These are phyloP conservation scores for Chelonus insularis DNA, from an alignment of 1,140 invertebrate species.

Conservation along the genomic window DNA sequence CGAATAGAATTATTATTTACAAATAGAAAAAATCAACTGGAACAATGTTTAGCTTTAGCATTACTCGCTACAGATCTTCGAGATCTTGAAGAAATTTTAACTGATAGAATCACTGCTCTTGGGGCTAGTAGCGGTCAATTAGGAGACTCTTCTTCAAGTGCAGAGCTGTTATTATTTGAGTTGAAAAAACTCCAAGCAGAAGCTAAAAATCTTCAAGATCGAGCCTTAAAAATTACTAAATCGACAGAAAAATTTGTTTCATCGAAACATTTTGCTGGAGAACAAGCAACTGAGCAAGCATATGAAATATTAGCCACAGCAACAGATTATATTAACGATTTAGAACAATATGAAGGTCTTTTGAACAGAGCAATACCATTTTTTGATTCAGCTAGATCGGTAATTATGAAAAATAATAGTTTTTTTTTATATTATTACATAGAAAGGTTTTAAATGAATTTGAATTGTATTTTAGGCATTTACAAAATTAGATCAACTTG, in stretches of 20 bases:
- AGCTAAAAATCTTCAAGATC: conserved; percentile 76
- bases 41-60: conserved; percentile 77
- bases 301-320: conserved; percentile 74
- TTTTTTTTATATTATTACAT: too few relatives aligned
- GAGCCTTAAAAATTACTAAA: conserved; percentile 74
- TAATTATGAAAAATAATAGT: conserved; percentile 46
- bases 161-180: conserved; percentile 71
- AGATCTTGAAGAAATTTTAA: conserved; percentile 68
- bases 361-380: conserved; percentile 73
- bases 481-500: conserved; percentile 75
- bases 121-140: conserved; percentile 58
- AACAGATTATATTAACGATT: conserved; percentile 72
- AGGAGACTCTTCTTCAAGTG: conserved; percentile 71
- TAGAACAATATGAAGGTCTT: conserved; percentile 72
- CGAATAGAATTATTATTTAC: conserved; percentile 75
- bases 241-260: conserved; percentile 76
- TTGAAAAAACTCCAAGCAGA: conserved; percentile 73
- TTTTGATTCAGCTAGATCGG: conserved; percentile 73
- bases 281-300: conserved; percentile 72
- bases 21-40: conserved; percentile 69
- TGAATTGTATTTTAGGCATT: conserved; percentile 61
- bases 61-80: conserved; percentile 73
- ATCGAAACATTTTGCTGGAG: conserved; percentile 70
- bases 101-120: conserved; percentile 58
- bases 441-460: conserved; percentile 21